Evolutionary conservation across 2,888 invertebrate genomes (phyloP).

Genomic region (Serripes groenlandicus): DNA sequence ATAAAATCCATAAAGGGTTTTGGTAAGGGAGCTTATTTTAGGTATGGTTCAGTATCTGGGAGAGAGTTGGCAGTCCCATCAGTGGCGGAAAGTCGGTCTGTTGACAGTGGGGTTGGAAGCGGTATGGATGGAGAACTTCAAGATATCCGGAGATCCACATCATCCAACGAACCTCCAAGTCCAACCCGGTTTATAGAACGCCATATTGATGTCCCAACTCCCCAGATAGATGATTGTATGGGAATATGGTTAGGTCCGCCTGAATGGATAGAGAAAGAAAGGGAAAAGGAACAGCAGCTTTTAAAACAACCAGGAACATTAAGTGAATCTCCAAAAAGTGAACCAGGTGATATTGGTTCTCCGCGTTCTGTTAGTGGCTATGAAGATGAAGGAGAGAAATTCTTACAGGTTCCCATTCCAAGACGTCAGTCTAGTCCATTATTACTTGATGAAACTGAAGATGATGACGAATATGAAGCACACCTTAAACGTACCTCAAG

Average conservation of each 20-base stretch:
- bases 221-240: constrained; percentile 55
- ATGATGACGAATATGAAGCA: constrained; percentile 50
- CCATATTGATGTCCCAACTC: constrained; percentile 67
- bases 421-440: constrained; percentile 82
- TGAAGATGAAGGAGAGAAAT: constrained; percentile 67
- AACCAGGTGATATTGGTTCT: constrained; percentile 55
- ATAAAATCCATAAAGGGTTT: constrained; percentile 76
- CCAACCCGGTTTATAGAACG: constrained; percentile 69
- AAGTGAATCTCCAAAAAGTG: constrained; percentile 65
- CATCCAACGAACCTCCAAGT: constrained; percentile 77
- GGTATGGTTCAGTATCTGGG: constrained; percentile 62
- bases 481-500: constrained; percentile 78
- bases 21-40: constrained; percentile 69
- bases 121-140: constrained; percentile 74
- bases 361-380: constrained; percentile 60
- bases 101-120: constrained; percentile 78
- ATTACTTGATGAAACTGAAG: constrained; percentile 69
- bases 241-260: constrained; percentile 83
- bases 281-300: constrained; percentile 71
- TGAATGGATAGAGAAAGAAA: constrained; percentile 80
- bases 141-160: constrained; percentile 73
- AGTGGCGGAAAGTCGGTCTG: constrained; percentile 72
- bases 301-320: constrained; percentile 46
- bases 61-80: constrained; percentile 71
- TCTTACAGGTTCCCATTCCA: constrained; percentile 71